phyloP scores from a whole-genome alignment of 30 jellyfish, hydroid and myxozoan species.

The Chrysaora quinquecirrha region DNA sequence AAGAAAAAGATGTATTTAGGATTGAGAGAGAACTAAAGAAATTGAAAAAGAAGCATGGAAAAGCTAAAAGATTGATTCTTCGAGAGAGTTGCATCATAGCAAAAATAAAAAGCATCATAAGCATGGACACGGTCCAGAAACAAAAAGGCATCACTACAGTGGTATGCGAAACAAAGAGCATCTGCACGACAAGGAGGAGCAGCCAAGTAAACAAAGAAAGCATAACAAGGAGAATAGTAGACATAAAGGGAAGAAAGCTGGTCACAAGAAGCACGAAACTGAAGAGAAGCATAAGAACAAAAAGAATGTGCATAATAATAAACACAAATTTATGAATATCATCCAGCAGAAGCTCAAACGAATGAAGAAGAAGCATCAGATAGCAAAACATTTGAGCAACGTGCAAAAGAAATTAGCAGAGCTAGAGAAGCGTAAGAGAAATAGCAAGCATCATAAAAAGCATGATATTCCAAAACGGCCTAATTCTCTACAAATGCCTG shows the following conservation, averaged over 20 bases:
- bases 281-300: background rate
- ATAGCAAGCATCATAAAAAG: constrained; percentile 1
- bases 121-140: background rate
- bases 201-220: background rate
- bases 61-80: background rate
- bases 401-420: constrained; percentile 47
- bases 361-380: constrained; percentile 57
- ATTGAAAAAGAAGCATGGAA: background rate
- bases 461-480: background rate
- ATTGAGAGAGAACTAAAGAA: constrained; percentile 24
- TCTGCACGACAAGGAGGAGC: background rate
- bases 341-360: constrained; percentile 48
- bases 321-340: constrained; percentile 62
- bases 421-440: constrained; percentile 19
- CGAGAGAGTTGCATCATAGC: background rate
- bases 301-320: background rate
- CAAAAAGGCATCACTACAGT: background rate
- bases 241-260: background rate
- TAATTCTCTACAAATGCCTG: constrained; percentile 23
- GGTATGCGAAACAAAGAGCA: background rate
- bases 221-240: background rate
- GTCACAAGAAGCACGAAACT: background rate
- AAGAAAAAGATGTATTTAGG: constrained; percentile 8
- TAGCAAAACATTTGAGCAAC: constrained; percentile 47
- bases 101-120: background rate